These are phyloP conservation scores for Acleris emargana DNA, from an alignment of 2,888 invertebrate genomes.

Conservation along the genomic window DNA sequence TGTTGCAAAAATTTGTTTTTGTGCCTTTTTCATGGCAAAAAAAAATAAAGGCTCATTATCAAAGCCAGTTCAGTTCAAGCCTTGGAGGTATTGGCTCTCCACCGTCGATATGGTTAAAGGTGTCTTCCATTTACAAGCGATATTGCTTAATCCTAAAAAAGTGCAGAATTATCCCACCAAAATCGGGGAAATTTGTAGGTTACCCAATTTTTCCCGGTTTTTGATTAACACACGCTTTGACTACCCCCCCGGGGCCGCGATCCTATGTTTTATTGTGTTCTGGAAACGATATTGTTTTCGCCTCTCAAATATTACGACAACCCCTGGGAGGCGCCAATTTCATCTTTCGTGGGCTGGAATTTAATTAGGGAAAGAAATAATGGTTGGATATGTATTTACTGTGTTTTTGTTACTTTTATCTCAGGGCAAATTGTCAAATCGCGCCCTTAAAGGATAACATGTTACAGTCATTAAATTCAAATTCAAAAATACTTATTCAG, in stretches of 20 bases:
- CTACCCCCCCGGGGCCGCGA: conserved; percentile 8
- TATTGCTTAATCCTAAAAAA: background rate
- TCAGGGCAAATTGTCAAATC: no score
- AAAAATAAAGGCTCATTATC: no score
- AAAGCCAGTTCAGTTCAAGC: no score
- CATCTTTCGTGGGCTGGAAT: background rate
- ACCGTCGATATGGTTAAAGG: no score
- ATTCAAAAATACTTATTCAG: no score
- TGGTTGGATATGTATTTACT: background rate
- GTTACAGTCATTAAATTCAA: no score
- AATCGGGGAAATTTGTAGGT: background rate
- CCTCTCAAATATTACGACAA: conserved; percentile 7
- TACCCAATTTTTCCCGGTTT: conserved; percentile 13
- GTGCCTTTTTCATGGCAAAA: no score
- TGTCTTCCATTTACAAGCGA: no score
- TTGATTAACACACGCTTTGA: conserved; percentile 22
- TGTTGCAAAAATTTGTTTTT: no score
- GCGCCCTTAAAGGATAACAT: no score
- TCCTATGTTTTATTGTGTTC: conserved; percentile 21
- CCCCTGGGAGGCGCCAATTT: conserved; percentile 2
- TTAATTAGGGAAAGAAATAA: background rate
- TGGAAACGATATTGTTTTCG: conserved; percentile 23
- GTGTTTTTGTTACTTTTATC: background rate
- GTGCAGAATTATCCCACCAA: background rate
- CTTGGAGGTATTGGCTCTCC: no score